These are phyloP conservation scores for Drosophila mauritiana DNA, from an alignment of 1,140 invertebrate species.

Conservation along the genomic window DNA sequence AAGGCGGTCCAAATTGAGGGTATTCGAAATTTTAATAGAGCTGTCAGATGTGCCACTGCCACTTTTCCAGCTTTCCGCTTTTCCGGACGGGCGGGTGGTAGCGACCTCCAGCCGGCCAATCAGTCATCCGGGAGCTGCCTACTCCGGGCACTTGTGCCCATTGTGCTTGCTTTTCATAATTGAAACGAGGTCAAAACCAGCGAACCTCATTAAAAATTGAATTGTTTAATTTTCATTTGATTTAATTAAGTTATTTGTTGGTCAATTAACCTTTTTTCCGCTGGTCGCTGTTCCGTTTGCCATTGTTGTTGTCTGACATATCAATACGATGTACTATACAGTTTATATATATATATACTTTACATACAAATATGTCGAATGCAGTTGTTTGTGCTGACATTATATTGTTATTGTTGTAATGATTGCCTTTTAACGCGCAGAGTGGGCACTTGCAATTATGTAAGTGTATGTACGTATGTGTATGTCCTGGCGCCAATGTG, in stretches of 20 bases:
- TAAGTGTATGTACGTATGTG: constrained; percentile 11
- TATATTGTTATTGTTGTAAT: constrained; percentile 62
- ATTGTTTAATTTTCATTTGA: constrained; percentile 82
- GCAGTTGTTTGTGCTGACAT: constrained; percentile 69
- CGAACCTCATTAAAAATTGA: constrained; percentile 78
- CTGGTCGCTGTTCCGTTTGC: constrained; percentile 18
- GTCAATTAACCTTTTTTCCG: constrained; percentile 78
- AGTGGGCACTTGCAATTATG: constrained; percentile 61
- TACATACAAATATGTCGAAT: constrained; percentile 13
- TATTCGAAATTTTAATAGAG: constrained; percentile 42
- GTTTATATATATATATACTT: constrained; percentile 21
- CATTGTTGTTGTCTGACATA: constrained; percentile 70
- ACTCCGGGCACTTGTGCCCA: constrained; percentile 27
- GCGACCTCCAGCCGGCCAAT: constrained; percentile 41
- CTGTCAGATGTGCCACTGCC: constrained; percentile 28
- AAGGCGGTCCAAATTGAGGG: constrained; percentile 35
- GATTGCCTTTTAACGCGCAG: constrained; percentile 35
- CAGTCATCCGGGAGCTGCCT: constrained; percentile 11
- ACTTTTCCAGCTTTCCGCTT: constrained; percentile 30
- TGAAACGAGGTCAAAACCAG: constrained; percentile 72
- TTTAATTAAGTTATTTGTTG: constrained; percentile 83
- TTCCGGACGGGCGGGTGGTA: constrained; percentile 38
- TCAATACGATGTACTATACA: constrained; percentile 59
- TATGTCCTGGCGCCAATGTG: constrained; percentile 39
- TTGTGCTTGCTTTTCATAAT: constrained; percentile 66